Evolutionary conservation across 2,797 vertebrate genomes (phyloP).

Genomic region (Ceyx erithaca): DNA sequence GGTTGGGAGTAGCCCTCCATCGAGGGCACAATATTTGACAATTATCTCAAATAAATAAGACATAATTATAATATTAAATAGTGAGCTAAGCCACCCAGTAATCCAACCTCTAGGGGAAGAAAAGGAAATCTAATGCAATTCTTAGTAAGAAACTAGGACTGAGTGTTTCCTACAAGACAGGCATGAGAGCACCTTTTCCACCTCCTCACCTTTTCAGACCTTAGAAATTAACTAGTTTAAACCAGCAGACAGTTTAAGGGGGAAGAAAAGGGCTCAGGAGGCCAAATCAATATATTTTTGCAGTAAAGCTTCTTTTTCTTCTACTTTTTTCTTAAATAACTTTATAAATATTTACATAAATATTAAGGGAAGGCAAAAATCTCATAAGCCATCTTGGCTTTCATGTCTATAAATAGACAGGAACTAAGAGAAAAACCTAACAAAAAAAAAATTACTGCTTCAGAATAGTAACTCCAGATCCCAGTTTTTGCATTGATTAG

Average conservation of each 20-base stretch:
- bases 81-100: slow-evolving; percentile 78
- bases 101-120: slow-evolving; percentile 70
- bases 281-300: slow-evolving; percentile 69
- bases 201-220: slow-evolving; percentile 68
- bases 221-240: slow-evolving; percentile 73
- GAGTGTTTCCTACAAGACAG: slow-evolving; percentile 71
- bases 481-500: slow-evolving; percentile 78
- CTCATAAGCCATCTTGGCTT: slow-evolving; percentile 66
- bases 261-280: slow-evolving; percentile 55
- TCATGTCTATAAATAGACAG: slow-evolving; percentile 74
- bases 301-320: slow-evolving; percentile 50
- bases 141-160: slow-evolving; percentile 72
- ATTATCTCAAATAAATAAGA: slow-evolving; percentile 85
- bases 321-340: slow-evolving; percentile 66
- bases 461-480: slow-evolving; percentile 68
- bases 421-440: slow-evolving; percentile 65
- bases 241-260: slow-evolving; percentile 63
- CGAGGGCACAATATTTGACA: slow-evolving; percentile 84
- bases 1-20: slow-evolving; percentile 85
- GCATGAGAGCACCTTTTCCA: slow-evolving; percentile 70
- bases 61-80: slow-evolving; percentile 81
- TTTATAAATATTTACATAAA: slow-evolving; percentile 77
- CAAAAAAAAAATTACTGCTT: slow-evolving; percentile 67
- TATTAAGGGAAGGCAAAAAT: slow-evolving; percentile 75
- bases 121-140: slow-evolving; percentile 71